Conservation (phyloP, 35 echinoderm and acorn worm genomes). For the Acanthaster planci region DNA sequence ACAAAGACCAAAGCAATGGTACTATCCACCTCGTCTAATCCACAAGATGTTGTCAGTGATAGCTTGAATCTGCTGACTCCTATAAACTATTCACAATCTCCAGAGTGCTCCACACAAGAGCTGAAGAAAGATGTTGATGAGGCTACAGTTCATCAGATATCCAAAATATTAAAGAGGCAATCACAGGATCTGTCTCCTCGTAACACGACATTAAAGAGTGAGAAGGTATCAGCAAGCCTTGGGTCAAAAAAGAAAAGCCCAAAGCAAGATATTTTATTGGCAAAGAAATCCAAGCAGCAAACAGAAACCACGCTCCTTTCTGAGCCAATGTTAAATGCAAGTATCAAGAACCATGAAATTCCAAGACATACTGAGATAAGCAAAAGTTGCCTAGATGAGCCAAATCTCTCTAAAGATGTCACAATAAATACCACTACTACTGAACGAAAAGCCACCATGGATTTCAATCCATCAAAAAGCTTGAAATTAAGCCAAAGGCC, state of each 20-base stretch:
- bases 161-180: neutral
- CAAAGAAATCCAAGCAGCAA: neutral
- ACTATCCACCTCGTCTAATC: neutral
- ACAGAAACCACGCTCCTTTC: neutral
- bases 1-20: neutral
- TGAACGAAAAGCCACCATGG: no score
- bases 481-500: no score
- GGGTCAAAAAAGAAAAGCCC: neutral
- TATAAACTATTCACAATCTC: neutral
- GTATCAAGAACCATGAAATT: no score
- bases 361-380: no score
- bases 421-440: no score
- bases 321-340: neutral
- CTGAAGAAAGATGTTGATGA: neutral
- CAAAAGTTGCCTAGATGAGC: no score
- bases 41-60: neutral
- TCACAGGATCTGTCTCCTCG: neutral
- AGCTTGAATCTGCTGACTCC: slow-evolving; percentile 8
- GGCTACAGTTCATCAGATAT: neutral
- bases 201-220: neutral
- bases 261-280: neutral
- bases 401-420: no score
- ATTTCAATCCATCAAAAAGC: no score
- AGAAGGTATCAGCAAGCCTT: neutral
- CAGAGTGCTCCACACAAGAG: neutral